Evolutionary conservation across 2,113 vertebrate genomes (phyloP).

Genomic region (Phainopepla nitens): DNA sequence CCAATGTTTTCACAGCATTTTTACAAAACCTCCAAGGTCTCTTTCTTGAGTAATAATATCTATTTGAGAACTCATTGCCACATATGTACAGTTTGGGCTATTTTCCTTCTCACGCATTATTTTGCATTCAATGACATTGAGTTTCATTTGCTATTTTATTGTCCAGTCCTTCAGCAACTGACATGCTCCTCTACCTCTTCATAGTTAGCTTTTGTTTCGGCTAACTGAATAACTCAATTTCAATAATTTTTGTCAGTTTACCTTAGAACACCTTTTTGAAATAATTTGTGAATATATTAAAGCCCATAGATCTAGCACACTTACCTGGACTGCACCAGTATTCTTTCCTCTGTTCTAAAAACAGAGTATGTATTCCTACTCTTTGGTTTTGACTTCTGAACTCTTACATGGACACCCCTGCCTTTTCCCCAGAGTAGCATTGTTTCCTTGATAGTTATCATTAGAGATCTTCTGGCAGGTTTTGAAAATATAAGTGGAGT

Average conservation of each 20-base stretch:
- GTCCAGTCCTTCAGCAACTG: background rate
- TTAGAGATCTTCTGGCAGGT: background rate
- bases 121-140: constrained; percentile 4
- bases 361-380: background rate
- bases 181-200: background rate
- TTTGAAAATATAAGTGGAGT: background rate
- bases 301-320: background rate
- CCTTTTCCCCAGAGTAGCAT: background rate
- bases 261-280: background rate
- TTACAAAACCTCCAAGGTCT: background rate
- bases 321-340: background rate
- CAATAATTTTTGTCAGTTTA: background rate
- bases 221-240: background rate
- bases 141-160: background rate
- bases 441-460: background rate
- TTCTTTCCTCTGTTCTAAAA: background rate
- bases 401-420: background rate
- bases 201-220: background rate
- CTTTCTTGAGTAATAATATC: background rate
- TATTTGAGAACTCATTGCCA: background rate
- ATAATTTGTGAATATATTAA: background rate
- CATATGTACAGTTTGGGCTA: background rate
- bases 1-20: background rate
- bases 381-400: background rate
- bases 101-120: background rate